Evolutionary conservation across 2,113 vertebrate genomes (phyloP).

Genomic region (Zosterops japonicus): DNA sequence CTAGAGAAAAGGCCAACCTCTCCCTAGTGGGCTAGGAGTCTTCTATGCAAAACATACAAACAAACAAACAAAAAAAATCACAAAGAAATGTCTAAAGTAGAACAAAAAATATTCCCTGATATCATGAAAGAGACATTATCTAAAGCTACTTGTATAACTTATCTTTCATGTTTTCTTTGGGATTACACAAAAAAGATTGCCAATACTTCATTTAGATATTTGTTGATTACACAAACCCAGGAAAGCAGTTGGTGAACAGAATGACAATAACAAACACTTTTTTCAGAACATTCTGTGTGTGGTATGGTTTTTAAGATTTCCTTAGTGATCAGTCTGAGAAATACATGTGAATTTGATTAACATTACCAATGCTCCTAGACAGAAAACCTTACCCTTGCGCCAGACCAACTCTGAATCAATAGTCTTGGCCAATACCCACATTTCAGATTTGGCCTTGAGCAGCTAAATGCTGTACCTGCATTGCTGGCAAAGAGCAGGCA

Average conservation of each 20-base stretch:
- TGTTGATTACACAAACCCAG: conserved; percentile 4
- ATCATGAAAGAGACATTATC: not conserved
- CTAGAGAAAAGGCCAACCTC: not conserved
- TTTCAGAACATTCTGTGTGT: not conserved
- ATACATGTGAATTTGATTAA: not conserved
- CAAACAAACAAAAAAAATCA: not conserved
- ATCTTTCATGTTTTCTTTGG: not conserved
- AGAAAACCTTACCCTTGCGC: not conserved
- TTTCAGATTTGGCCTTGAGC: conserved; percentile 10
- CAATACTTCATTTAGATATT: not conserved
- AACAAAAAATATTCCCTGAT: not conserved
- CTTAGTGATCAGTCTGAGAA: conserved; percentile 4
- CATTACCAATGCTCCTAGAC: not conserved
- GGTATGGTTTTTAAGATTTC: not conserved
- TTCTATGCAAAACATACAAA: not conserved
- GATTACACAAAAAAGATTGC: not conserved
- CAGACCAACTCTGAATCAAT: not conserved
- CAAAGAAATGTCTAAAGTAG: not conserved
- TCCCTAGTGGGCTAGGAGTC: not conserved
- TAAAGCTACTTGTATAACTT: not conserved
- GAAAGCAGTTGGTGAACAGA: conserved; percentile 3
- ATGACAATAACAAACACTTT: not conserved
- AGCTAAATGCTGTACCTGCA: not conserved
- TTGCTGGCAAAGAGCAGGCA: not conserved
- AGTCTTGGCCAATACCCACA: not conserved